Conservation (phyloP, 2,888 invertebrate genomes). For the Leptopilina drosophilae region DNA sequence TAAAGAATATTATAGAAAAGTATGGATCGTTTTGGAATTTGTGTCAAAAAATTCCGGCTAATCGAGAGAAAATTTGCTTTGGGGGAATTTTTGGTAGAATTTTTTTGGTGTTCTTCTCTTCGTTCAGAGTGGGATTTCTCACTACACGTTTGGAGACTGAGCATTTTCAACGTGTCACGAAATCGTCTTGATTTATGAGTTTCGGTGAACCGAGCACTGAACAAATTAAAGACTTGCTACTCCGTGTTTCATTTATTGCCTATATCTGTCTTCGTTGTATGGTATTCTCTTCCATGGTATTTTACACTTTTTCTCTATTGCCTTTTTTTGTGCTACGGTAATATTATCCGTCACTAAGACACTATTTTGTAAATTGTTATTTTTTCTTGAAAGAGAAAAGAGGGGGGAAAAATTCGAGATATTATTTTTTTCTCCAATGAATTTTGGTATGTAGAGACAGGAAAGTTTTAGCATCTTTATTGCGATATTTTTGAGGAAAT, state of each 20-base stretch:
- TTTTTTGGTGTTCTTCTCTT: no score
- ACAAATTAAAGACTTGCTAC: slow-evolving; percentile 39
- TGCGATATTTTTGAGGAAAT: not conserved
- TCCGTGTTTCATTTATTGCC: slow-evolving; percentile 30
- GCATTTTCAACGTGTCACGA: slow-evolving; percentile 37
- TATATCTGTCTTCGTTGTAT: slow-evolving; percentile 30
- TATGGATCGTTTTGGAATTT: not conserved
- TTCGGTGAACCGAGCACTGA: slow-evolving; percentile 29
- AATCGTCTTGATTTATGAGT: slow-evolving; percentile 35
- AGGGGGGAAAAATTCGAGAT: no score
- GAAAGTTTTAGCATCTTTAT: slow-evolving; percentile 17
- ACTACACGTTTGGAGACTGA: no score
- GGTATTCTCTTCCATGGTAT: not conserved
- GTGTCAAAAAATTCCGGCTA: not conserved
- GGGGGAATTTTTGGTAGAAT: no score
- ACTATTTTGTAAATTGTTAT: no score
- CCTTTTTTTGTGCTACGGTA: slow-evolving; percentile 10
- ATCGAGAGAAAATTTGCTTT: no score
- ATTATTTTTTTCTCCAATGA: no score
- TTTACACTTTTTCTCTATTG: slow-evolving; percentile 27
- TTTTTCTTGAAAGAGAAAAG: no score
- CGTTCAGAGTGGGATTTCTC: not conserved
- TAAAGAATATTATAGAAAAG: no score
- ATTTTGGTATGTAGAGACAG: no score
- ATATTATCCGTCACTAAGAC: slow-evolving; percentile 3